These are phyloP conservation scores for Homarus gammarus DNA, from an alignment of 2,888 invertebrate genomes.

Conservation along the genomic window DNA sequence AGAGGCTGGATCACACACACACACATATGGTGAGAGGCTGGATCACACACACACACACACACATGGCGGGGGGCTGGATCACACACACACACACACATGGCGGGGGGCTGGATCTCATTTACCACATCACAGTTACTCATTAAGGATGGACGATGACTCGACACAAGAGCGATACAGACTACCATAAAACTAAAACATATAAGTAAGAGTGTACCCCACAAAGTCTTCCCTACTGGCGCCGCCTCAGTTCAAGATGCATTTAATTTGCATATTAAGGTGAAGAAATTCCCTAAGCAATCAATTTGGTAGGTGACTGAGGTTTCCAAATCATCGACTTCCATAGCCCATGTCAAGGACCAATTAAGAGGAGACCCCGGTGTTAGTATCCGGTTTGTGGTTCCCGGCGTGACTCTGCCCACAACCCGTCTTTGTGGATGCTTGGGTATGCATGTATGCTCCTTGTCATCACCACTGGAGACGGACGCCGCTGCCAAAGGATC, in stretches of 20 bases:
- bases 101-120: constrained; percentile 26
- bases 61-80: constrained; percentile 4
- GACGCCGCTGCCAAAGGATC: constrained; percentile 53
- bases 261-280: too few relatives aligned
- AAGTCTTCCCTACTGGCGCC: neutral
- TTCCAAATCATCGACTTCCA: constrained; percentile 33
- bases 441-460: constrained; percentile 38
- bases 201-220: neutral
- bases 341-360: constrained; percentile 35
- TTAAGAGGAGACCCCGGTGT: constrained; percentile 14
- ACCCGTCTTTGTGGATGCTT: constrained; percentile 41
- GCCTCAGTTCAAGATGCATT: too few relatives aligned
- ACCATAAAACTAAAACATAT: neutral
- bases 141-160: constrained; percentile 27
- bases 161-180: neutral
- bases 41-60: too few relatives aligned
- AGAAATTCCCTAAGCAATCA: neutral
- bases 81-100: neutral
- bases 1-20: neutral
- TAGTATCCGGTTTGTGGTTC: neutral
- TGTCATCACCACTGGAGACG: constrained; percentile 64
- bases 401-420: constrained; percentile 43
- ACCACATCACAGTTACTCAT: constrained; percentile 19
- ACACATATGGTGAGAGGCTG: too few relatives aligned
- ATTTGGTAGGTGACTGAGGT: constrained; percentile 25